Evolutionary conservation across 2,888 invertebrate genomes (phyloP), one percentile per base, ranked within the genome.

Genomic region (Entomobrya multifasciata): DNA sequence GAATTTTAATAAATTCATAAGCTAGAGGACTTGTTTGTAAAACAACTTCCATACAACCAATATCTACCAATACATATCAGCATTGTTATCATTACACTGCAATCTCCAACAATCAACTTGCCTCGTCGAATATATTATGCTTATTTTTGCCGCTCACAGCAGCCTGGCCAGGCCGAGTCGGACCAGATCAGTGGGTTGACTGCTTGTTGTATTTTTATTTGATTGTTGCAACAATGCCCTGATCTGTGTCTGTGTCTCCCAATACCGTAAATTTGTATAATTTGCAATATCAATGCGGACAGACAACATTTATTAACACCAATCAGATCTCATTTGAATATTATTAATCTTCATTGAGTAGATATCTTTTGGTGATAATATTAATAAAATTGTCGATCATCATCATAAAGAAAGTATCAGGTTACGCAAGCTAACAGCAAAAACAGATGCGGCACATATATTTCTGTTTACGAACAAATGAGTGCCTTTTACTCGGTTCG

Each of bases 311-410:
- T 67, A 80, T 80, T 80, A 80, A 60, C 67, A 62, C 57, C 74
- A 81, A 70, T 70, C 70, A 22, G 76, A 57, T 74, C 65, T 83
- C 30, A 83, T 77, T 83, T 83, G 55, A 83, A 83, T 83, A 83
- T 83, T 76, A 49, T 72, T 60, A 65, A 36, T 70, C 44, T 83
- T 76, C 60, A 41, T 70, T 25, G 44, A 44, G 41, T 44, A 70
- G 41, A 74, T 74, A 83, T 83, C 74, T 30, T 55, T 30, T 52
- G 41, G 55, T 52, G 77, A 83, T 83, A 76, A 74, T 20, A 20
- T 47, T 49, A 47, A 15, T 70, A 70, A 44, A 47, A 74, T 60
- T 44, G 27, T 79, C 62, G 82, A 74, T 72, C 79, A 72, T 49
- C 74, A 47, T 72, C 79, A 72, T 49, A 82, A 47, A 20, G 49